Conservation (phyloP, 2,888 invertebrate species). For the Caenorhabditis becei region DNA sequence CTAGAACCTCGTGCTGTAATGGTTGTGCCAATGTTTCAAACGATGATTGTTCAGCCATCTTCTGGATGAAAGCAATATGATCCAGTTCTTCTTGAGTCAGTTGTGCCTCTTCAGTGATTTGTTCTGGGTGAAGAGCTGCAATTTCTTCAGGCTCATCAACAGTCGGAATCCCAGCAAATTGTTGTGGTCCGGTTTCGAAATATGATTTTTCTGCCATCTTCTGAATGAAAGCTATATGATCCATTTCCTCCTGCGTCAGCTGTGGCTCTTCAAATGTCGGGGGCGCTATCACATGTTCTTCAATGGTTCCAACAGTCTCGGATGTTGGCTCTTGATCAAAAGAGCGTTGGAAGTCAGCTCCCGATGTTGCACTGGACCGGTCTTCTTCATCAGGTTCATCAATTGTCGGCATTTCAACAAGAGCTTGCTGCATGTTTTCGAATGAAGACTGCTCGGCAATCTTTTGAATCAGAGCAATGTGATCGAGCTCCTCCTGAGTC, state of each 20-base stretch:
- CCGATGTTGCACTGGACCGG: too few relatives aligned
- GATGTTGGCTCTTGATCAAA: too few relatives aligned
- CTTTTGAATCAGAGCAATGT: conserved; percentile 24
- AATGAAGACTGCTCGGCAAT: too few relatives aligned
- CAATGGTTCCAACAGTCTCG: too few relatives aligned
- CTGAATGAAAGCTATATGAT: conserved; percentile 65
- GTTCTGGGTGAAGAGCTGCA: too few relatives aligned
- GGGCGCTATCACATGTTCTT: conserved; percentile 6
- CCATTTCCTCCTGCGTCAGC: conserved; percentile 73
- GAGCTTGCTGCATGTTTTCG: too few relatives aligned
- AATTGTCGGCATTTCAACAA: too few relatives aligned
- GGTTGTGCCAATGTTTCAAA: conserved; percentile 10
- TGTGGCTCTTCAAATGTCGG: conserved; percentile 21
- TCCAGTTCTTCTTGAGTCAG: conserved; percentile 37
- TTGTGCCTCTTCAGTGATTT: not conserved
- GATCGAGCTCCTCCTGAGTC: conserved; percentile 48
- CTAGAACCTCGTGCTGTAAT: not conserved
- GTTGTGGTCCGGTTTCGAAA: conserved; percentile 28
- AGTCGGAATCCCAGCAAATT: conserved; percentile 2
- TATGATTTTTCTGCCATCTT: conserved; percentile 60
- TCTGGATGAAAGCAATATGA: conserved; percentile 18
- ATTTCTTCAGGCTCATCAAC: too few relatives aligned
- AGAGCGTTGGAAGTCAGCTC: too few relatives aligned
- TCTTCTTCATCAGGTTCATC: too few relatives aligned
- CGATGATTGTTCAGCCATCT: conserved; percentile 39